Evolutionary conservation across 2,113 vertebrate genomes (phyloP).

Genomic region (Protobothrops flavoviridis): DNA sequence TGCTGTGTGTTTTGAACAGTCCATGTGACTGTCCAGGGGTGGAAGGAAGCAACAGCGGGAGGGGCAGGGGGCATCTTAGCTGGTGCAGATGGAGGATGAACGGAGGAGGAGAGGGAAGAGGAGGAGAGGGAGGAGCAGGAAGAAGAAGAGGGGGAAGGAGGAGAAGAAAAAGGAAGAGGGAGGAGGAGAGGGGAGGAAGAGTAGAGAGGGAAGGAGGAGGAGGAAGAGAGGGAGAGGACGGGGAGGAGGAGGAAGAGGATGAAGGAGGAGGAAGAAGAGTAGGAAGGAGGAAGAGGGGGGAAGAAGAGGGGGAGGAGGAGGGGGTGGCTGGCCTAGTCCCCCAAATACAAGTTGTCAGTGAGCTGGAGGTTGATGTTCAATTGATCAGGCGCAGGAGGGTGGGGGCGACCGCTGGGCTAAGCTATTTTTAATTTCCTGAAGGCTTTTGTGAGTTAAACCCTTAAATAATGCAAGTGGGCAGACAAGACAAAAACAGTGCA

Average conservation of each 20-base stretch:
- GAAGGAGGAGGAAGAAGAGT: too few species aligned
- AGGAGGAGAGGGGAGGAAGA: neutral
- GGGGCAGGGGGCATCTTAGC: conserved; percentile 18
- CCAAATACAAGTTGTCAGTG: conserved; percentile 38
- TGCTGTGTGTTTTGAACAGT: conserved; percentile 53
- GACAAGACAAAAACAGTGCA: neutral
- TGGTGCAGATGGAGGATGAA: neutral
- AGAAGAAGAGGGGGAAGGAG: too few species aligned
- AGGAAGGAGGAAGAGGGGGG: too few species aligned
- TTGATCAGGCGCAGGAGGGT: conserved; percentile 30
- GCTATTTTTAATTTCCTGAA: neutral
- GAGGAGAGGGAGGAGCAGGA: neutral
- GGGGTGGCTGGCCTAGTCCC: conserved; percentile 18
- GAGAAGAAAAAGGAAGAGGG: too few species aligned
- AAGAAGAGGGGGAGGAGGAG: neutral
- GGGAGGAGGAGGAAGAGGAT: too few species aligned
- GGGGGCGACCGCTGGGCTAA: neutral
- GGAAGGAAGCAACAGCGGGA: conserved; percentile 2
- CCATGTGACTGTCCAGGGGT: conserved; percentile 40
- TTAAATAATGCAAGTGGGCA: neutral
- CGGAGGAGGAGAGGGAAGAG: neutral
- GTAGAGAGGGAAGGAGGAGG: too few species aligned
- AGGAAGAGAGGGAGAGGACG: too few species aligned
- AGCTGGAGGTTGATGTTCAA: conserved; percentile 22
- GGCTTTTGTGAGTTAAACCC: neutral